A percentile compares a stretch with the other conserved stretches of the same genome.
Conservation (phyloP, 2,797 vertebrate genomes). For the Moxostoma hubbsi region DNA sequence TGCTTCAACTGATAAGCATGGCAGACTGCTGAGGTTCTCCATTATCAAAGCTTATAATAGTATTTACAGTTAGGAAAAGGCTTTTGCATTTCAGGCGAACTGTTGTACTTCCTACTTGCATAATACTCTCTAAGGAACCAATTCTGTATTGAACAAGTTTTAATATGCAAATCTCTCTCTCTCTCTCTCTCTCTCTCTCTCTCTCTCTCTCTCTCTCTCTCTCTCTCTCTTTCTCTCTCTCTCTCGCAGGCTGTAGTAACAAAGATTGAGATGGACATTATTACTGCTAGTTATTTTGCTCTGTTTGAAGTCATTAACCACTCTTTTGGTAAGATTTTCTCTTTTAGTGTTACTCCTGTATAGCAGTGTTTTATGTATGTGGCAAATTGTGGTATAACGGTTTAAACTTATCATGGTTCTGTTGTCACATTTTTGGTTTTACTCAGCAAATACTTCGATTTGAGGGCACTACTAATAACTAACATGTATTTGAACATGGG, state of each 20-base stretch:
- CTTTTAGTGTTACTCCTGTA: slow-evolving; percentile 9
- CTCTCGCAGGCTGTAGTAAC: slow-evolving; percentile 85
- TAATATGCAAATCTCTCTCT: too few relatives aligned
- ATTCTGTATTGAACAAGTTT: too few relatives aligned
- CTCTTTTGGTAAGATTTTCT: slow-evolving; percentile 88
- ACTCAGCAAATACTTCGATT: too few relatives aligned
- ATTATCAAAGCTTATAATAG: background rate
- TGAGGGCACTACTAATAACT: too few relatives aligned
- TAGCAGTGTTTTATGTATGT: background rate
- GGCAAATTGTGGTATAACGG: background rate
- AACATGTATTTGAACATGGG: too few relatives aligned
- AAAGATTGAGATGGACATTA: slow-evolving; percentile 92
- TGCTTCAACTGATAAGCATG: background rate
- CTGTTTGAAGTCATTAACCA: slow-evolving; percentile 98
- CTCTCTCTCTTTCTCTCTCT: slow-evolving; percentile 14
- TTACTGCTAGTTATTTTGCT: slow-evolving; percentile 96
- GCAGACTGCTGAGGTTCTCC: background rate
- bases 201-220: background rate
- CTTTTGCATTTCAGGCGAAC: too few relatives aligned
- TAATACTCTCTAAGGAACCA: too few relatives aligned
- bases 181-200: slow-evolving; percentile 22
- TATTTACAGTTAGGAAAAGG: too few relatives aligned
- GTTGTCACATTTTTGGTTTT: too few relatives aligned
- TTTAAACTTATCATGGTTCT: background rate
- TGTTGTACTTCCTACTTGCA: background rate